These are phyloP conservation scores for Zelostemma sp. DNA, from an alignment of 1,140 invertebrate species.

Conservation along the genomic window DNA sequence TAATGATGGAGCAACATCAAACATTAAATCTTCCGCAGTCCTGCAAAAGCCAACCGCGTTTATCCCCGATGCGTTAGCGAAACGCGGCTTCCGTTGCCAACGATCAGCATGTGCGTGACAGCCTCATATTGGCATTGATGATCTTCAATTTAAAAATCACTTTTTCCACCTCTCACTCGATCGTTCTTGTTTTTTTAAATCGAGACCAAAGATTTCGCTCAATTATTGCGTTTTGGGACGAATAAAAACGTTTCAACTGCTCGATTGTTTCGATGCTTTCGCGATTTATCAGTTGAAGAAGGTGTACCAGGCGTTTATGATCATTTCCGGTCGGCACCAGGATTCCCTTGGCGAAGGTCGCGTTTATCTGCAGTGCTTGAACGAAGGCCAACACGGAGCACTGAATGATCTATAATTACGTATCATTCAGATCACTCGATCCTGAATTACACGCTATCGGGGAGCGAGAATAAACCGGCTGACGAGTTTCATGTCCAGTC, in stretches of 20 bases:
- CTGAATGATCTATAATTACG: conserved; percentile 45
- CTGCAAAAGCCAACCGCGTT: conserved; percentile 7
- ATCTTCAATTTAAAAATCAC: conserved; percentile 11
- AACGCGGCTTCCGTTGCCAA: conserved; percentile 27
- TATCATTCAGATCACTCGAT: conserved; percentile 41
- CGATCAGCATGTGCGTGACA: conserved; percentile 15
- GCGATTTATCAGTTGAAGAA: neutral
- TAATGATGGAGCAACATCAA: neutral
- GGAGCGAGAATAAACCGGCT: conserved; percentile 33
- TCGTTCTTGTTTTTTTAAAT: too few relatives aligned
- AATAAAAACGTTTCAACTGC: too few relatives aligned
- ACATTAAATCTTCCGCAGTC: neutral
- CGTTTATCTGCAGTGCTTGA: conserved; percentile 28
- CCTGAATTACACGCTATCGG: conserved; percentile 41
- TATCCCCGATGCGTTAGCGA: conserved; percentile 32
- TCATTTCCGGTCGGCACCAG: neutral
- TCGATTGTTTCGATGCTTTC: too few relatives aligned
- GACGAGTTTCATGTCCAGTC: conserved; percentile 37
- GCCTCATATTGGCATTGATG: conserved; percentile 13
- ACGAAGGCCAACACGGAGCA: conserved; percentile 22
- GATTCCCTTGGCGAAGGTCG: conserved; percentile 25
- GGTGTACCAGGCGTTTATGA: conserved; percentile 4
- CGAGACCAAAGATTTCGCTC: too few relatives aligned
- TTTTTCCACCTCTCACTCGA: too few relatives aligned
- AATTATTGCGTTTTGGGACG: too few relatives aligned